These are phyloP conservation scores for Apteryx owenii DNA, from an alignment of 2,113 vertebrate genomes.

Conservation along the genomic window DNA sequence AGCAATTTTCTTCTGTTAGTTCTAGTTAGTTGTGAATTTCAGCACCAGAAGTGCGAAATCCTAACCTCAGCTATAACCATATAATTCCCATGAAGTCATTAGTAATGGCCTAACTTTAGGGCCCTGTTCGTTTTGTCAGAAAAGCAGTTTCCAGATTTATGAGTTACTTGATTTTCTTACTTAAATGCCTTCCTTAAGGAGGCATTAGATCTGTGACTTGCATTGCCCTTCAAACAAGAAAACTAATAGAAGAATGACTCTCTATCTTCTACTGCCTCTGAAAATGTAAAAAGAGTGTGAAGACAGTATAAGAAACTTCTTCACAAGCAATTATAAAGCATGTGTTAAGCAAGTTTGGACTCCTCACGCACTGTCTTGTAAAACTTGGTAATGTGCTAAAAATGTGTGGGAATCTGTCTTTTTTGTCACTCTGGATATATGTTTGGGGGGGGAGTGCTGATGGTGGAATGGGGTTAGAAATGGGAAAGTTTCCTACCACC, in stretches of 20 bases:
- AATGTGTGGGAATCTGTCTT: neutral
- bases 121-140: neutral
- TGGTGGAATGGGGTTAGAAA: neutral
- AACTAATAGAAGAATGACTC: neutral
- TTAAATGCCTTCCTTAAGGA: neutral
- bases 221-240: neutral
- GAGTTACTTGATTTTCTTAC: neutral
- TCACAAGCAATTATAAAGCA: neutral
- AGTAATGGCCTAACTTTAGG: neutral
- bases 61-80: neutral
- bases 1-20: neutral
- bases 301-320: neutral
- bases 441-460: neutral
- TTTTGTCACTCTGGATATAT: neutral
- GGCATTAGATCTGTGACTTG: neutral
- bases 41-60: neutral
- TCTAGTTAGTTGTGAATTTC: neutral
- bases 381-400: neutral
- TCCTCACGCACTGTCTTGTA: neutral
- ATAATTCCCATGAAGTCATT: neutral
- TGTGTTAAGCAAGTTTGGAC: neutral
- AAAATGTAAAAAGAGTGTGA: neutral
- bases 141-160: neutral
- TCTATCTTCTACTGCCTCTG: neutral
- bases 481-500: neutral